Conservation (phyloP, 2,113 vertebrate species). For the Rhizomys pruinosus region DNA sequence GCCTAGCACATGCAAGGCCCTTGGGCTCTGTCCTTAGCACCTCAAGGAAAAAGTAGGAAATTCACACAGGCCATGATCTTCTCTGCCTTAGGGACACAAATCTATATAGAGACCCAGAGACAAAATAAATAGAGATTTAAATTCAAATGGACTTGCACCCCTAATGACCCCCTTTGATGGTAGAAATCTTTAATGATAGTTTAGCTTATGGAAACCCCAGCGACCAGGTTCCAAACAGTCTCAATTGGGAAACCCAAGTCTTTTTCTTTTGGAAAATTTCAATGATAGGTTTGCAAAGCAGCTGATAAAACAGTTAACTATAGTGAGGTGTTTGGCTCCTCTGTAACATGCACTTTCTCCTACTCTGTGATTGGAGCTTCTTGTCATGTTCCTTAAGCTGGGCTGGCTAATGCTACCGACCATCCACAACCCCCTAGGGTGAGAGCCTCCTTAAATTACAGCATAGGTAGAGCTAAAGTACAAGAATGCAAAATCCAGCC, state of each 20-base stretch:
- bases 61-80: constrained; percentile 20
- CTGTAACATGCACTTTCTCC: constrained; percentile 69
- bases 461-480: constrained; percentile 19
- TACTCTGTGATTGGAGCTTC: constrained; percentile 64
- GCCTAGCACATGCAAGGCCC: neutral
- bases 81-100: constrained; percentile 29
- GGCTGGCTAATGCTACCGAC: constrained; percentile 47
- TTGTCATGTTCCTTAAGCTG: constrained; percentile 58
- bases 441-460: constrained; percentile 46
- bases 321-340: constrained; percentile 80
- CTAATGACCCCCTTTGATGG: constrained; percentile 76
- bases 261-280: constrained; percentile 78
- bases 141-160: constrained; percentile 38
- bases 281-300: constrained; percentile 83
- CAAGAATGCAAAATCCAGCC: constrained; percentile 27
- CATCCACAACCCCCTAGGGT: neutral
- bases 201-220: constrained; percentile 77
- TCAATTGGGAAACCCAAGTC: constrained; percentile 64
- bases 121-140: constrained; percentile 58
- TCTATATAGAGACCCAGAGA: constrained; percentile 46
- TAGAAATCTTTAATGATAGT: constrained; percentile 80
- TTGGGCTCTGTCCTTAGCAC: neutral
- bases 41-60: neutral
- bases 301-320: constrained; percentile 84
- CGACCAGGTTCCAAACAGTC: constrained; percentile 76